Base-by-base conservation (phyloP, 2,888 invertebrate species). In the Nysson spinosus region DNA sequence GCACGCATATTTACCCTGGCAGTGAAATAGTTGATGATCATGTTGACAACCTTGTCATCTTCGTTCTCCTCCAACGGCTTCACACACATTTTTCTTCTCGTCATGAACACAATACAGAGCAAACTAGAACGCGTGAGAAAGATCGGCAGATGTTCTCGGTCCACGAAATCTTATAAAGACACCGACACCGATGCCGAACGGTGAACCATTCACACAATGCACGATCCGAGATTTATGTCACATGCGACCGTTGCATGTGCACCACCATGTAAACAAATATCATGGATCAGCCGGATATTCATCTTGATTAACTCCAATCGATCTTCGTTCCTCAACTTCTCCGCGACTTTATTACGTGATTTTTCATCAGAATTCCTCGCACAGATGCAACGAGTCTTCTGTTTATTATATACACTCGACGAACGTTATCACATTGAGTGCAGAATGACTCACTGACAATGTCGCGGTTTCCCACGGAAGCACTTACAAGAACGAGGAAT, bases 21-120 rank as follows among this genome's bases (percentile, higher is more conserved):
- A 35, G 78, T 69, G 69, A 85, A 85, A 69, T 85, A 85, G 67
- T 83, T 85, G 75, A 84, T 73, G 73, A 85, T 84, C 58, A 80
- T 80, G 63, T 69, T 83, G 63, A 84, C 83, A 55, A 85, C 79
- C 69, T 76, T 82, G 34, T 84, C 84, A 62, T 80, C 81, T 50
- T 83, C 83, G 74, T 78, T 77, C 69, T 81, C 78, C 74, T 84
- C 80, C 76, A 81, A 78, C 49, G 71, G 65, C 47, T 76, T 79
- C 44, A 78, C 75, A 64, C 81, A 81, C 83, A 83, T 83, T 58
- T 79, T 83, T 60, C 66, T 68, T 49, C 62, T 75, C 72, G 64
- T 76, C 74, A 78, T 74, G 51, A 64, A 54, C 37, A 22, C 47
- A 42, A 28, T 65, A 14, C 17, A 6, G 22, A 26, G 28, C 44